Percentiles rank a stretch among this genome's conserved stretches.
phyloP scores from a whole-genome alignment of 1,140 invertebrate genomes.

The Meloidogyne floridensis region DNA sequence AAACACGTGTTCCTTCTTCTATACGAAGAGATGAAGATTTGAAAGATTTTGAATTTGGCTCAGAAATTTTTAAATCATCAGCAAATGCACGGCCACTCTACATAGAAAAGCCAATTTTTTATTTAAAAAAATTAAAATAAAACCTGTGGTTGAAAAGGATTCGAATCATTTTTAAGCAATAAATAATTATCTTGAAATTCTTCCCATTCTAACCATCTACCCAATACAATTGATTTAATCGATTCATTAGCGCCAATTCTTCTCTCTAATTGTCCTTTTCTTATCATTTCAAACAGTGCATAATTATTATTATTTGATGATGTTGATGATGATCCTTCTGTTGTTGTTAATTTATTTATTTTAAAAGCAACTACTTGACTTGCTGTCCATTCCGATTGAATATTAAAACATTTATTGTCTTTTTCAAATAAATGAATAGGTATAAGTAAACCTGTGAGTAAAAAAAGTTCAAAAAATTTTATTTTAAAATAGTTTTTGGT shows the following conservation, averaged over 20 bases:
- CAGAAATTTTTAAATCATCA: slow-evolving; percentile 56
- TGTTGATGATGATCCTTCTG: background rate
- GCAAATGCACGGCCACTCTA: slow-evolving; percentile 57
- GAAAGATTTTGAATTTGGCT: slow-evolving; percentile 56
- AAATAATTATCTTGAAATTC: slow-evolving; percentile 38
- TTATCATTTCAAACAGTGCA: slow-evolving; percentile 40
- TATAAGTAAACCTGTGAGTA: slow-evolving; percentile 52
- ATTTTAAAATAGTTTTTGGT: too few species aligned
- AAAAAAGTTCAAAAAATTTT: too few species aligned
- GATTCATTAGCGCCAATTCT: slow-evolving; percentile 44
- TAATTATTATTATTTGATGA: background rate
- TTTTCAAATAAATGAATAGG: slow-evolving; percentile 55
- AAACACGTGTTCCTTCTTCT: slow-evolving; percentile 49
- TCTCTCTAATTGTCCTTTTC: slow-evolving; percentile 42
- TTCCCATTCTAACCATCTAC: slow-evolving; percentile 54
- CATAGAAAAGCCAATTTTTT: slow-evolving; percentile 17
- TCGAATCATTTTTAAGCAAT: slow-evolving; percentile 44
- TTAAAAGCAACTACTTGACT: slow-evolving; percentile 30
- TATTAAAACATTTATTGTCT: slow-evolving; percentile 59
- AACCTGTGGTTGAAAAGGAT: slow-evolving; percentile 39
- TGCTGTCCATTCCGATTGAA: slow-evolving; percentile 30
- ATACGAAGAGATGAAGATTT: slow-evolving; percentile 52
- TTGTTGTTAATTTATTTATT: slow-evolving; percentile 21
- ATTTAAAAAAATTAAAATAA: slow-evolving; percentile 15
- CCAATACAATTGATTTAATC: slow-evolving; percentile 49